phyloP scores from a whole-genome alignment of 64 coral and sea anemone genomes.

The Montipora efflorescens region DNA sequence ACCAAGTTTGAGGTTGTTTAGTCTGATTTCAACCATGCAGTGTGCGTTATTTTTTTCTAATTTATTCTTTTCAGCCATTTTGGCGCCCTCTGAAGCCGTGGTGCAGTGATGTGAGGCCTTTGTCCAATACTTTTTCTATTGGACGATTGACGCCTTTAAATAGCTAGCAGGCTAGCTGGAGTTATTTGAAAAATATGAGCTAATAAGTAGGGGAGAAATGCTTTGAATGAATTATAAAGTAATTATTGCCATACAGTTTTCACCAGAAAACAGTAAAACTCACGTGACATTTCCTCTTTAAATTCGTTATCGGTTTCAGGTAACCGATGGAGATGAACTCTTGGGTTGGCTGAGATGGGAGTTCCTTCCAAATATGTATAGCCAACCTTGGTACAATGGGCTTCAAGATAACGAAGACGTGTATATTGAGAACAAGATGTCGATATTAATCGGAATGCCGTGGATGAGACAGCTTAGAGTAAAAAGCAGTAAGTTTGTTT shows the following conservation, averaged over 20 bases:
- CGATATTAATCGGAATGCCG: constrained; percentile 25
- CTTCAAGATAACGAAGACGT: constrained; percentile 14
- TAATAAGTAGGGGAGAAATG: too few species aligned
- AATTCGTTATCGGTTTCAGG: constrained; percentile 10
- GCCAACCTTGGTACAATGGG: constrained; percentile 28
- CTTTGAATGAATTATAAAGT: too few species aligned
- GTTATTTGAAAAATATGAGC: too few species aligned
- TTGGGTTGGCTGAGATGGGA: neutral
- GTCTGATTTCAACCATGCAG: neutral
- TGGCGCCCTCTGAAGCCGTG: neutral
- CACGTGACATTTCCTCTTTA: too few species aligned
- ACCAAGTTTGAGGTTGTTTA: neutral
- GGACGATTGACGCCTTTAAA: too few species aligned
- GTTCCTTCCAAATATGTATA: constrained; percentile 33
- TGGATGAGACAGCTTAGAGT: constrained; percentile 32
- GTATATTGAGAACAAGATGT: constrained; percentile 29
- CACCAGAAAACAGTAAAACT: too few species aligned
- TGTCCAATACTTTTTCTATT: too few species aligned
- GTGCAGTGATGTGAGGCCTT: too few species aligned
- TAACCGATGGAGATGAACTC: neutral
- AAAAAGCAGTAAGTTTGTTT: neutral
- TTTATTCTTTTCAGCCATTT: neutral
- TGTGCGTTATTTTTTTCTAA: too few species aligned
- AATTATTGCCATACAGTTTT: too few species aligned
- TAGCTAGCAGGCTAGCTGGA: too few species aligned